Base-by-base conservation (phyloP, 2,797 vertebrate genomes). In the Hemitrygon akajei region DNA sequence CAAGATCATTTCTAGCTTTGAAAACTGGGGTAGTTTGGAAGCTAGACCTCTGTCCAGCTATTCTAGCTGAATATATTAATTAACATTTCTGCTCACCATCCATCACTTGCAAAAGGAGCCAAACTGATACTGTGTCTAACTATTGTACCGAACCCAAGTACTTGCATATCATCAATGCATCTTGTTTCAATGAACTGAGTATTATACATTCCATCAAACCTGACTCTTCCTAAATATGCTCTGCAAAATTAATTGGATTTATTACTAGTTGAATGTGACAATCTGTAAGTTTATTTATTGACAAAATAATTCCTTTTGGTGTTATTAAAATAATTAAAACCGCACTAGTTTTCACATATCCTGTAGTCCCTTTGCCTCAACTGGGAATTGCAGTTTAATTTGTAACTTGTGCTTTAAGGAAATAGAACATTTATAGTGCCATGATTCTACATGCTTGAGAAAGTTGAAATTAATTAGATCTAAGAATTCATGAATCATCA, bases 401-500 rank as follows among this genome's bases (percentile, higher is more conserved):
- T 93, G 22, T 93, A 47, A 76, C 40, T 25, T 27, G 1, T 92
- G 34, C 27, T 0, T 56, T 71, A 71, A 91, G 22, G 4, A 47
- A 66, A 91, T 25, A 10, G 66, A 91, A 73, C 75, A 92, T 92
- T 92, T 76, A 93, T 94, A 37, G 82, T 56, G 27, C 47, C 89
- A 91, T 94, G 93, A n/a, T 77, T 84, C 63, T 81, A 66, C 80
- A 77, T 87, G 94, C 73, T 81, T 94, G 56, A 94, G 95, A 93
- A 94, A 94, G 71, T 94, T 93, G 60, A 92, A 93, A 93, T 92
- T 94, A 80, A 94, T 94, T 94, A 94, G 94, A 93, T 93, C 89
- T 94, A 94, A 94, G 91, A 94, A 94, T 84, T 86, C 93, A 93
- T 93, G 94, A 95, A 94, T 95, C 94, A 93, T 95, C 95, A 95